A percentile compares a stretch with the other conserved stretches of the same genome.
Conservation (phyloP, 2,888 invertebrate species). For the Maniola hyperantus region DNA sequence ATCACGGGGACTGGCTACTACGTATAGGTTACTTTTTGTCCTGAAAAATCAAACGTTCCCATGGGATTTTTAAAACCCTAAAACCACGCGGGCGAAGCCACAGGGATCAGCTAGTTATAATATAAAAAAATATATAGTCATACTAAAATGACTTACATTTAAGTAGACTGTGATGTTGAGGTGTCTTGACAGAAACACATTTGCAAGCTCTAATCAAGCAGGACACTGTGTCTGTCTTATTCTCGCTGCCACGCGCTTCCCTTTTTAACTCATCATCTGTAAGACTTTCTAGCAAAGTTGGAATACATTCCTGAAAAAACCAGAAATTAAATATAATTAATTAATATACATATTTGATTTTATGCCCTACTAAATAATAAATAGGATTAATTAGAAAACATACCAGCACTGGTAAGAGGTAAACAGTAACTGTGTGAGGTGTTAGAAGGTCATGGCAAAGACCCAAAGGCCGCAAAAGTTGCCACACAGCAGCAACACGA, state of each 20-base stretch:
- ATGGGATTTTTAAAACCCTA: too few species aligned
- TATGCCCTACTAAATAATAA: constrained; percentile 3
- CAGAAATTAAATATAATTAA: neutral
- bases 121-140: neutral
- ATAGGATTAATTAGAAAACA: constrained; percentile 54
- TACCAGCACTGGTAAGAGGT: constrained; percentile 95
- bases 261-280: constrained; percentile 98
- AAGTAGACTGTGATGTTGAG: constrained; percentile 89
- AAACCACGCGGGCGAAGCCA: too few species aligned
- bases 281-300: constrained; percentile 93
- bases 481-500: constrained; percentile 75
- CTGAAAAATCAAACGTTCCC: too few species aligned
- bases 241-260: constrained; percentile 95
- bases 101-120: too few species aligned
- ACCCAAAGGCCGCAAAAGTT: constrained; percentile 94
- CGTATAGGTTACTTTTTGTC: too few species aligned
- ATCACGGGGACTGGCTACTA: too few species aligned
- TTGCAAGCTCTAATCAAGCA: constrained; percentile 96
- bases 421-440: constrained; percentile 94
- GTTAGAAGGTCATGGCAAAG: constrained; percentile 96
- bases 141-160: constrained; percentile 68
- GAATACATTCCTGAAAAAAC: constrained; percentile 90
- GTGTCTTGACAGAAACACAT: constrained; percentile 92
- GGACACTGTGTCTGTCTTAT: constrained; percentile 97
- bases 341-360: neutral